Evolutionary conservation across 2,113 vertebrate species (phyloP).

Genomic region (Nothoprocta pentlandii): DNA sequence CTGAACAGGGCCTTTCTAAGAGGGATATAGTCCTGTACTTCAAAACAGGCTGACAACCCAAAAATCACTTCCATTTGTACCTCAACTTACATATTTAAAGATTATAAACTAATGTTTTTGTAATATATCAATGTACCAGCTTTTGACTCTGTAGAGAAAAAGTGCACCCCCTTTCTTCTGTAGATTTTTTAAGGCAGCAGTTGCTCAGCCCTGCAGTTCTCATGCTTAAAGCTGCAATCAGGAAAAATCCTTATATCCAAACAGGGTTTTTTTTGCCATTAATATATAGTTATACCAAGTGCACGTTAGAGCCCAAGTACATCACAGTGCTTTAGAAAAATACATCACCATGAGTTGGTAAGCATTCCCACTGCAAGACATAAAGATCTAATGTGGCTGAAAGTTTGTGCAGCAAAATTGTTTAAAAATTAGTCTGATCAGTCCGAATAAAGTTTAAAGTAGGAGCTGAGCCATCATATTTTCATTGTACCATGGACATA

Average conservation of each 20-base stretch:
- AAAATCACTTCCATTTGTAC: not conserved
- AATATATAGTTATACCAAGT: not conserved
- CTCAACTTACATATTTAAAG: not conserved
- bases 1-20: not conserved
- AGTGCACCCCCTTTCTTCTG: not conserved
- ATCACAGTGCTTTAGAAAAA: not conserved
- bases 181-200: not conserved
- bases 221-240: not conserved
- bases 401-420: not conserved
- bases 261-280: not conserved
- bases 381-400: constrained; percentile 51
- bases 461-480: not conserved
- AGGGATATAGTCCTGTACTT: not conserved
- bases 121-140: not conserved
- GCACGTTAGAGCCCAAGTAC: not conserved
- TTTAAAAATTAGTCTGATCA: not conserved
- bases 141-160: not conserved
- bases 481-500: not conserved
- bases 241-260: not conserved
- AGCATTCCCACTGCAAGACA: constrained; percentile 20
- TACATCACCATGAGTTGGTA: not conserved
- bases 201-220: not conserved
- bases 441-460: not conserved
- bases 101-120: not conserved
- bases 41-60: not conserved